Conservation (phyloP, 2,888 invertebrate species). For the Mycalesis mineus region DNA sequence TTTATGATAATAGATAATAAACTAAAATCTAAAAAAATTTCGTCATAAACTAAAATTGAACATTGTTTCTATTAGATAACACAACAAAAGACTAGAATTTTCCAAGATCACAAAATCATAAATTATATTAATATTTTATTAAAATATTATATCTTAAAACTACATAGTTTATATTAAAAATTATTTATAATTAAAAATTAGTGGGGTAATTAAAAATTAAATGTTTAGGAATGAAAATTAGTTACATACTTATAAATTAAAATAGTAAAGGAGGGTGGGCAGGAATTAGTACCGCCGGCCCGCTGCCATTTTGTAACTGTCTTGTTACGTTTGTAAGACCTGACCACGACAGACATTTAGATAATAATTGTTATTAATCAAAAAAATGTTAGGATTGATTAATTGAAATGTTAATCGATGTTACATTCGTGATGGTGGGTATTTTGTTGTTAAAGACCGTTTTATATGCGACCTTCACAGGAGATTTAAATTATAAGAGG, state of each 20-base stretch:
- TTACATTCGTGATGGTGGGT: too few relatives aligned
- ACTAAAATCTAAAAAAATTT: conserved; percentile 10
- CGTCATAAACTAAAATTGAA: conserved; percentile 12
- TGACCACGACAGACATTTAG: too few relatives aligned
- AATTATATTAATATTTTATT: conserved; percentile 12
- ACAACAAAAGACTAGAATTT: conserved; percentile 21
- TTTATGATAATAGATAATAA: neutral
- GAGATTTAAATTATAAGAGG: too few relatives aligned
- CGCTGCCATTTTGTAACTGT: conserved; percentile 21
- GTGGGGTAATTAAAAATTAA: conserved; percentile 8
- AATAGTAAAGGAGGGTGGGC: conserved; percentile 57
- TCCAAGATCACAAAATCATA: conserved; percentile 14
- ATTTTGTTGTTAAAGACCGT: too few relatives aligned
- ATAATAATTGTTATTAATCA: too few relatives aligned
- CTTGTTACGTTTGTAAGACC: too few relatives aligned
- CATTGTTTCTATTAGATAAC: neutral
- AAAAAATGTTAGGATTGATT: too few relatives aligned
- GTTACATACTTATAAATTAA: conserved; percentile 24
- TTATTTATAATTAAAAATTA: neutral
- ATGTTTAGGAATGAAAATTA: conserved; percentile 24
- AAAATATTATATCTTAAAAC: conserved; percentile 19
- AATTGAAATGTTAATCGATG: too few relatives aligned
- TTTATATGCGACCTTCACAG: too few relatives aligned
- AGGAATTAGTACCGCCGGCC: conserved; percentile 35
- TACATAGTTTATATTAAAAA: neutral